phyloP scores from a whole-genome alignment of 2,888 invertebrate species.

The Pollenia griseotomentosa region DNA sequence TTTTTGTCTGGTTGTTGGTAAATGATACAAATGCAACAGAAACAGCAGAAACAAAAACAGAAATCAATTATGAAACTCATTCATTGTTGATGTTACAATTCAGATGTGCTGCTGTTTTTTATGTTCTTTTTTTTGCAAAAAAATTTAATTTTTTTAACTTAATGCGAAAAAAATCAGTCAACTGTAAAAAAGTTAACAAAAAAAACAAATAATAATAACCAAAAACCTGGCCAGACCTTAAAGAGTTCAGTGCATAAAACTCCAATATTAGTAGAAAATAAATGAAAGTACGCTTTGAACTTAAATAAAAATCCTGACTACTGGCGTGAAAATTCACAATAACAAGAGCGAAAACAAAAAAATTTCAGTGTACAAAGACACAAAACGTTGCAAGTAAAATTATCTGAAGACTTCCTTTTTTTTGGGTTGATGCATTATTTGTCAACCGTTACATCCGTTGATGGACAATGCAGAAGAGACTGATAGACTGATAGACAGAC shows the following conservation, averaged over 20 bases:
- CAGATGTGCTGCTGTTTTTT: conserved; percentile 46
- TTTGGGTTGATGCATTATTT: conserved; percentile 78
- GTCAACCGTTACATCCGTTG: conserved; percentile 83
- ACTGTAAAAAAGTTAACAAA: conserved; percentile 63
- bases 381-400: conserved; percentile 49
- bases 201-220: background rate
- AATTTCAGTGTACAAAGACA: conserved; percentile 29
- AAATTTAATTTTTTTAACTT: conserved; percentile 9
- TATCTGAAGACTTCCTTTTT: conserved; percentile 10
- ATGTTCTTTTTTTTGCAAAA: conserved; percentile 35
- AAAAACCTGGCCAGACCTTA: conserved; percentile 23
- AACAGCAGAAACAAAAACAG: conserved; percentile 22
- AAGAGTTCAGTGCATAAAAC: conserved; percentile 68
- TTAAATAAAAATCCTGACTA: conserved; percentile 51
- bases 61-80: conserved; percentile 73
- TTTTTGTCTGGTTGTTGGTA: conserved; percentile 52
- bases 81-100: conserved; percentile 70
- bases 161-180: conserved; percentile 67
- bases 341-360: conserved; percentile 7
- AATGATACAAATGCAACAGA: conserved; percentile 45
- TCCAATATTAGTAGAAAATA: conserved; percentile 51
- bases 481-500: background rate
- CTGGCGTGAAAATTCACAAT: conserved; percentile 65
- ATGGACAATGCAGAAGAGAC: conserved; percentile 74
- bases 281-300: conserved; percentile 46